Base-by-base conservation (phyloP, 2,888 invertebrate species). In the Lithophane semibrunnea region DNA sequence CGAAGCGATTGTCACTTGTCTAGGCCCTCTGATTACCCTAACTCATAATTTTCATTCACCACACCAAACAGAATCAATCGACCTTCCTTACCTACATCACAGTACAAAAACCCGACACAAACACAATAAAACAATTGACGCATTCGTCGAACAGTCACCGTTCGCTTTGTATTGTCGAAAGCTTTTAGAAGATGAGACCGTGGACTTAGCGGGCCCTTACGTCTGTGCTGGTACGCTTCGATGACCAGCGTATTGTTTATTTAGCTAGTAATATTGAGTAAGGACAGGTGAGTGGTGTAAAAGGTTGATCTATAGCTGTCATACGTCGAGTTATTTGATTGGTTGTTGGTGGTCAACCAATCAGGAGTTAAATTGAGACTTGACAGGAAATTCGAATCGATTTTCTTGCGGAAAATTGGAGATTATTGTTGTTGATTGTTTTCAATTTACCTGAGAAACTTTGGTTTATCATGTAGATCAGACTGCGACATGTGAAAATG, bases 161-260 rank as follows among this genome's bases (percentile, higher is more conserved):
- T 88, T 87, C 88, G 83, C 77, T 82, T 86, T 84, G 89, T 91
- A 94, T 93, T 89, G 93, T 73, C 89, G 85, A 93, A 95, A 93
- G 92, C 95, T 95, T 95, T 95, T 93, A 95, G 91, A 89, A 90
- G 92, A 95, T 95, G 94, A 95, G 93, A 63, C 52, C 21, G 73
- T 13, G 70, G 37, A 67, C 63, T 67, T 73, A 52, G 49, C 42
- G 65, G 71, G 60, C 66, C 49, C 73, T 77, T 74, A 74, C 63
- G 69, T 70, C 49, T 64, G 37, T 69, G 47, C 16, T 54, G 63
- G 58, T 21, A 71, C 68, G 74, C 56, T 69, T n/a, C 68, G 61
- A 60, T 83, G 82, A 72, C 83, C 74, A 24, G 21, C 63, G 29
- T 61, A 83, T 79, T 82, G 79, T 79, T 82, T 82, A 82, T 82